Percentiles rank a stretch among this genome's conserved stretches.
phyloP scores from a whole-genome alignment of 2,888 invertebrate species.

The Hemaris fuciformis region DNA sequence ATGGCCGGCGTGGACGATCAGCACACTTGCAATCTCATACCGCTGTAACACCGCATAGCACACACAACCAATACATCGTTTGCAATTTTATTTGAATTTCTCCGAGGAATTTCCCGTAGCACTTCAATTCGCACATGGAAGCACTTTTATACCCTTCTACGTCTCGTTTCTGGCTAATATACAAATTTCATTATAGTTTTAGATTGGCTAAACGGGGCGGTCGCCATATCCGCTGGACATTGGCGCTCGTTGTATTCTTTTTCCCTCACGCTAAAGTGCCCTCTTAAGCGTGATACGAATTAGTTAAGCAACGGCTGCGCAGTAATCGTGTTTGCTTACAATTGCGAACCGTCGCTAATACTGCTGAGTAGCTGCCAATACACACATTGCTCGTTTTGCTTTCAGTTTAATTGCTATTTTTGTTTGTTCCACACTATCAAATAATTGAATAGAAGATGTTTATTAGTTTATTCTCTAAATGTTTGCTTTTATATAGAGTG shows the following conservation, averaged over 20 bases:
- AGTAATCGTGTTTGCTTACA: conserved; percentile 68
- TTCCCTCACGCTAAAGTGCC: conserved; percentile 43
- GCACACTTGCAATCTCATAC: conserved; percentile 55
- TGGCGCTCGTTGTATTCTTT: conserved; percentile 51
- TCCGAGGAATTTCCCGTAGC: conserved; percentile 40
- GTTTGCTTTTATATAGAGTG: neutral
- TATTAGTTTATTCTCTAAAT: conserved; percentile 9
- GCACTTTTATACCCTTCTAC: conserved; percentile 55
- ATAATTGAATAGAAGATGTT: conserved; percentile 4
- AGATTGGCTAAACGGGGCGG: conserved; percentile 53
- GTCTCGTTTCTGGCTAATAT: conserved; percentile 46
- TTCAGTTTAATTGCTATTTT: conserved; percentile 53
- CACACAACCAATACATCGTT: conserved; percentile 54
- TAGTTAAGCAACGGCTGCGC: conserved; percentile 64
- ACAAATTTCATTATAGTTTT: conserved; percentile 63
- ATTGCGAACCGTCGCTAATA: conserved; percentile 66
- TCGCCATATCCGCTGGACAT: conserved; percentile 36
- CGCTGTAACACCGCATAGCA: conserved; percentile 40
- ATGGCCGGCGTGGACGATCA: conserved; percentile 32
- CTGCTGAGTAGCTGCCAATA: conserved; percentile 62
- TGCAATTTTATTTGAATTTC: conserved; percentile 64
- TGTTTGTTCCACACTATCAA: conserved; percentile 35
- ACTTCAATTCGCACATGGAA: conserved; percentile 58
- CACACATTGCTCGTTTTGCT: conserved; percentile 53
- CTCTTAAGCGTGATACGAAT: conserved; percentile 65